Conservation (phyloP, 2,797 vertebrate species). For the Myioborus miniatus region DNA sequence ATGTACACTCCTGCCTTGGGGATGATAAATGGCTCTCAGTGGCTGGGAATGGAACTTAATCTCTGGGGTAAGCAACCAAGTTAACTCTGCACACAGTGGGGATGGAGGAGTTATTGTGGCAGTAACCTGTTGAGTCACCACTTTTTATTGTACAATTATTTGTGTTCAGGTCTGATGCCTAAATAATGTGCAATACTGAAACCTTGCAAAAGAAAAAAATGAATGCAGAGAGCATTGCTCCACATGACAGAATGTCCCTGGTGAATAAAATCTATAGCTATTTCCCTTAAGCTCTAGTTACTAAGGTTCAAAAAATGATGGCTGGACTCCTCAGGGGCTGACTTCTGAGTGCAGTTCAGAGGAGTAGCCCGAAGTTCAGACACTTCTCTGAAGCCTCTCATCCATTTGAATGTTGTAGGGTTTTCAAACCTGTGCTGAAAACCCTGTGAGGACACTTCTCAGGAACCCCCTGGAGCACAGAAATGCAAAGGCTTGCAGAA, state of each 20-base stretch:
- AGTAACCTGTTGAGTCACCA: constrained; percentile 53
- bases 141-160: constrained; percentile 46
- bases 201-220: constrained; percentile 4
- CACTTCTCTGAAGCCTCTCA: background rate
- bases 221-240: background rate
- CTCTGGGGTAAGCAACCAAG: background rate
- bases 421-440: background rate
- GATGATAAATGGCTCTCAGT: background rate
- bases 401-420: background rate
- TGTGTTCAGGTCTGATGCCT: constrained; percentile 14
- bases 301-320: constrained; percentile 31
- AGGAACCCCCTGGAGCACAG: background rate
- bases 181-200: constrained; percentile 21
- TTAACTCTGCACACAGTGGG: background rate
- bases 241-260: background rate
- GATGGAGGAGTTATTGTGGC: constrained; percentile 33
- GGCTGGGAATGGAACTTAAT: background rate
- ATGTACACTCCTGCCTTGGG: background rate
- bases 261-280: constrained; percentile 43
- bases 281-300: constrained; percentile 27
- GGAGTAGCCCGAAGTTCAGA: background rate
- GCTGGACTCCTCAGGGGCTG: background rate
- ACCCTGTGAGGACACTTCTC: background rate
- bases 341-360: background rate
- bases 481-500: background rate